These are phyloP conservation scores for Chrysogorgia sp. DNA, from an alignment of 92 coral and sea anemone species.

Conservation along the genomic window DNA sequence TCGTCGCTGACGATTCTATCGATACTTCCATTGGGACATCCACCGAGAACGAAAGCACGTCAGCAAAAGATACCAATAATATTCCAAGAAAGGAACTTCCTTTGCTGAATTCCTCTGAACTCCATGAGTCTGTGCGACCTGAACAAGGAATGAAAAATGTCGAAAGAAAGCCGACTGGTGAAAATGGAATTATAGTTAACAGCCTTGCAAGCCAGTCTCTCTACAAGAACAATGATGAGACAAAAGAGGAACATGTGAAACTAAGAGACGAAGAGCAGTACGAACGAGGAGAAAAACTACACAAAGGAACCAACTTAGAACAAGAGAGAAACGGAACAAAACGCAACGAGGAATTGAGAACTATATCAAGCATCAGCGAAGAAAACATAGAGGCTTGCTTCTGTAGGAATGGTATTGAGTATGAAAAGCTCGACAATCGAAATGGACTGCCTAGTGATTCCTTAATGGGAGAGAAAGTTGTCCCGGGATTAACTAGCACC, in stretches of 20 bases:
- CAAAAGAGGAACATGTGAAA: conserved; percentile 2
- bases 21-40: conserved; percentile 23
- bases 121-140: background rate
- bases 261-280: background rate
- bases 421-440: background rate
- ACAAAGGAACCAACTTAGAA: background rate
- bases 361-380: background rate
- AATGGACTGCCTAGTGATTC: background rate
- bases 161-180: background rate
- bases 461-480: background rate
- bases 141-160: background rate
- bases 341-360: background rate
- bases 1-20: conserved; percentile 3
- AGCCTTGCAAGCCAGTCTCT: background rate
- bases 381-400: background rate
- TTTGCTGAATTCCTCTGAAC: background rate
- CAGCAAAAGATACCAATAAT: conserved; percentile 24
- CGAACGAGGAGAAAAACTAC: background rate
- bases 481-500: background rate
- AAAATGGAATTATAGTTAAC: background rate
- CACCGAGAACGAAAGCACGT: conserved; percentile 27
- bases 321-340: background rate
- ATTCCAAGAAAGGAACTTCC: background rate
- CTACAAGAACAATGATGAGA: background rate
- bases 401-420: background rate